Base-by-base conservation (phyloP, 2,888 invertebrate species). In the Villa cingulata region DNA sequence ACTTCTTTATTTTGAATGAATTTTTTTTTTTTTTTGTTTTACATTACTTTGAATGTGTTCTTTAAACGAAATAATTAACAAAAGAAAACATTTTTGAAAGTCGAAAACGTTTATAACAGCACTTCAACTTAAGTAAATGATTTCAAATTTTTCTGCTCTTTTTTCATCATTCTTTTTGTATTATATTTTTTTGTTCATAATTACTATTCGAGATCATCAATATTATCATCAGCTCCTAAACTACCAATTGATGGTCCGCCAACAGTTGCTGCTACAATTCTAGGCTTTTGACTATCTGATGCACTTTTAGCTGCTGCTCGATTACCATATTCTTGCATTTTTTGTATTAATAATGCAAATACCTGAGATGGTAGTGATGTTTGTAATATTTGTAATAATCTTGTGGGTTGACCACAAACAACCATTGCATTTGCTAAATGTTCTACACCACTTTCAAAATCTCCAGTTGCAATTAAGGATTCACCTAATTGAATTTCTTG, bases 401-500 rank as follows among this genome's bases (percentile, higher is more conserved):
- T 63, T 41, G 67, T 63, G 23, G 70, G 69, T 55, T 97, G 94
- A 14, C 94, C 95, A 65, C 97, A 97, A 23, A 97, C 88, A 4
- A 92, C 87, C n/a, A 98, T 88, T 10, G 97, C 97, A 70, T 92
- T 94, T 39, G 90, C 88, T 56, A 98, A 78, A 72, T 97, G 97
- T 66, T 95, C 92, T 44, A 96, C 88, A 36, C 94, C 97, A 41
- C 80, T 83, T 55, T 94, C 88, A 51, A 89, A 68, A 61, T 91
- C 86, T 15, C 91, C 91, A n/a, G 79, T 78, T 15, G 84, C 82
- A 57, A 96, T 72, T 52, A 92, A 68, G 62, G 90, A 89, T 69
- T 98, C 97, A 39, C 97, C 97, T 44, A 90, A 72, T 69, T 97
- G 94, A 54, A 97, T 88, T 79, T 88, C 72, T 57, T 75, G 74